Base-by-base conservation (phyloP, 2,888 invertebrate species). In the Vanessa cardui region DNA sequence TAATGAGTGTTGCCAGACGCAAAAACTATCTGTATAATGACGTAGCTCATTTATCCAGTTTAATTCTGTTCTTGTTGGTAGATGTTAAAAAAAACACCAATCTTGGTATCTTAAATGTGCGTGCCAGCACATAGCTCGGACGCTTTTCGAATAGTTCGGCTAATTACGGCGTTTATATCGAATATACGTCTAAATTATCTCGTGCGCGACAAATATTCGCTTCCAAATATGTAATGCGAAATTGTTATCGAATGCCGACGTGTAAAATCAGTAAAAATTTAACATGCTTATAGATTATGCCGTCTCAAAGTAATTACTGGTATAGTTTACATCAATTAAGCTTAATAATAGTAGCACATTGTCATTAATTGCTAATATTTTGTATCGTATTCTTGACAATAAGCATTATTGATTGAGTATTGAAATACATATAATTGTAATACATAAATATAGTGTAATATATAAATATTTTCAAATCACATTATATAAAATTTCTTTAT, bases 11-110 rank as follows among this genome's bases (percentile, higher is more conserved):
- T 86, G 84, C 83, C 85, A 82, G 83, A 78, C 82, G 85, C 88
- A 91, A 92, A 89, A 87, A 89, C 84, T 82, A 78, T 84, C 83
- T 82, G 87, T 86, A 84, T 89, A 91, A 92, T 87, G 88, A 87
- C 80, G 80, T 76, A 83, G 79, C 83, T 86, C 88, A 86, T 88
- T 85, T 87, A 74, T 73, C 75, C 73, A 71, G 69, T 76, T 74
- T 74, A 70, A 71, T 75, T 73, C 71, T 71, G 87, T 87, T 88
- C 87, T 90, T 89, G 87, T 85, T 83, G 84, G 64, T 62, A 31
- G 7, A 33, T 83, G 80, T 79, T 71, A 54, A 54, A 26, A 26
- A 83, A 83, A 85, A 86, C 65, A 49, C 54, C 80, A 84, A 80
- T 66, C 60, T 78, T 80, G 79, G 86, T 86, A 86, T 84, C 87